Base-by-base conservation (phyloP, 2,888 invertebrate species). In the Caradrina clavipalpis region DNA sequence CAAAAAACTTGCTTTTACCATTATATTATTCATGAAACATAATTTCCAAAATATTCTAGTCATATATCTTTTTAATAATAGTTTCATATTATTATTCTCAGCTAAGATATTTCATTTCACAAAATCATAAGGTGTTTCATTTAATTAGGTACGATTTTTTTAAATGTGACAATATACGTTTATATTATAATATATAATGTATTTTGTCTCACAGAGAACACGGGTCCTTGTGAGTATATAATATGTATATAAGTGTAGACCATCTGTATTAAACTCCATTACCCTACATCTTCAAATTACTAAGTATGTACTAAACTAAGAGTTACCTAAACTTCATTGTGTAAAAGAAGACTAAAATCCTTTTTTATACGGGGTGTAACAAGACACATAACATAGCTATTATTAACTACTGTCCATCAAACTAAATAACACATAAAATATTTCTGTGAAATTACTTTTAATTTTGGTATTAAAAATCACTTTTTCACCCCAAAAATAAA, bases 121-220 rank as follows among this genome's bases (percentile, higher is more conserved):
- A 31, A 19, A 22, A 26, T 49, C 78, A 78, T 58, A 26, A 19
- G 51, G 47, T 67, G 50, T 73, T 45, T 50, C 54, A 61, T 51
- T n/a, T 39, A 6, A 45, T 26, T 26, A 39, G 70, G 55, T 77
- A 58, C 11, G 54, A 53, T 54, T 51, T 57, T n/a, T 51, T 56
- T 1, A 45, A 59, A n/a, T 61, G 67, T 62, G 22, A 64, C 6
- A 58, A 39, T 78, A 69, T 78, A 75, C 68, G 78, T 81, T 83
- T 81, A 80, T 89, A 84, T 89, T 89, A 84, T 89, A 88, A 88
- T 78, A 80, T 81, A 51, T 86, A 22, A 89, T 93, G 87, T 92
- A 90, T 94, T 95, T 94, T 94, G 88, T 93, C 93, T 91, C 91
- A 88, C 95, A 95, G 95, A 95, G 85, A 95, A 94, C 94, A 93